Evolutionary conservation across 2,888 invertebrate genomes (phyloP).

Genomic region (Rhaphigaster nebulosa): DNA sequence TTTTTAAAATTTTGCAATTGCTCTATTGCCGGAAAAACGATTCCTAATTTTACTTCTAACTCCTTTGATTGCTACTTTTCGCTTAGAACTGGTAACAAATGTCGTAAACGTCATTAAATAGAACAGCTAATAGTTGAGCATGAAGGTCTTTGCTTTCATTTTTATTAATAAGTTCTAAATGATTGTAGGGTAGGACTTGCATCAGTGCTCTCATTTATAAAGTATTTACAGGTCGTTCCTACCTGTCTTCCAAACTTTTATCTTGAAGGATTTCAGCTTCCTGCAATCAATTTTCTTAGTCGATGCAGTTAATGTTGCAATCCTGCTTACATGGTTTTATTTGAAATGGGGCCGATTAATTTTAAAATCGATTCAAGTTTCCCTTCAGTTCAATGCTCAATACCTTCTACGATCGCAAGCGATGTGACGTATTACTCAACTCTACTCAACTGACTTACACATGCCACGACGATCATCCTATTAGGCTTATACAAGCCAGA

Average conservation of each 20-base stretch:
- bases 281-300: background rate
- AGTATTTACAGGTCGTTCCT: background rate
- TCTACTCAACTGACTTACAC: no score
- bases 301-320: background rate
- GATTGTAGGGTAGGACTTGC: background rate
- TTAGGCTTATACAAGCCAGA: no score
- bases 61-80: background rate
- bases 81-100: background rate
- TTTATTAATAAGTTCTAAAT: background rate
- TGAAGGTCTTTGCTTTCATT: slow-evolving; percentile 13
- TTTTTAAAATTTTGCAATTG: background rate
- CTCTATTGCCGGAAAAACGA: background rate
- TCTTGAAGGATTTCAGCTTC: background rate
- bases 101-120: background rate
- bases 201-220: background rate
- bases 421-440: no score
- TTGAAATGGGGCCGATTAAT: background rate
- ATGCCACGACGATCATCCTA: no score
- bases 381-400: background rate
- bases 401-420: no score
- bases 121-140: background rate
- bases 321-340: background rate
- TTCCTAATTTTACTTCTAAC: background rate
- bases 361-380: background rate
- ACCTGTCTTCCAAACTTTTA: background rate